These are phyloP conservation scores for Samia ricini DNA, from an alignment of 1,140 invertebrate genomes.

Conservation along the genomic window DNA sequence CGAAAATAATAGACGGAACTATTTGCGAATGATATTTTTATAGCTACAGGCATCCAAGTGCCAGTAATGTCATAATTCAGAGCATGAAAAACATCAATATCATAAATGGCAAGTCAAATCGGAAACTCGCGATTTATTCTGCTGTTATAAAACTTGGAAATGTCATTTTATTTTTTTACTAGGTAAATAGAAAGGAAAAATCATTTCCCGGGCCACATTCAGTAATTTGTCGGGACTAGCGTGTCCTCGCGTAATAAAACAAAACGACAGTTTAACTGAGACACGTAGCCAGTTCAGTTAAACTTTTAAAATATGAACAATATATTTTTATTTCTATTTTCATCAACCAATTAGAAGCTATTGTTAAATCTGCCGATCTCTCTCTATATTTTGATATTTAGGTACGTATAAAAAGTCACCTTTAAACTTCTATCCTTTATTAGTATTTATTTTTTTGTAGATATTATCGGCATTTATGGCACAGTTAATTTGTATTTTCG, in stretches of 20 bases:
- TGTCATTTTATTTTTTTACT: neutral
- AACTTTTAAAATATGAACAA: neutral
- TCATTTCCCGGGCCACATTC: neutral
- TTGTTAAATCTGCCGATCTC: too few relatives aligned
- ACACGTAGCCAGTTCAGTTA: neutral
- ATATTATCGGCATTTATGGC: too few relatives aligned
- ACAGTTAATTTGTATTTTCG: too few relatives aligned
- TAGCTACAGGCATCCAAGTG: neutral
- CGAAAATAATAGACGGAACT: slow-evolving; percentile 7
- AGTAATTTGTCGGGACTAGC: slow-evolving; percentile 3
- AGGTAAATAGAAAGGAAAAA: neutral
- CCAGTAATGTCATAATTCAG: slow-evolving; percentile 22
- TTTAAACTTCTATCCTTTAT: too few relatives aligned
- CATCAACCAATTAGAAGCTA: too few relatives aligned
- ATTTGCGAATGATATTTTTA: slow-evolving; percentile 4
- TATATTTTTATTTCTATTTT: neutral
- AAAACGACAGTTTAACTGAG: slow-evolving; percentile 7
- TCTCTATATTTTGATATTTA: too few relatives aligned
- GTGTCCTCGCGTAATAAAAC: slow-evolving; percentile 9
- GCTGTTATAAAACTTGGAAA: neutral
- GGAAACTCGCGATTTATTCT: neutral
- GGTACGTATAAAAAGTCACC: too few relatives aligned
- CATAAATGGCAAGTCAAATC: slow-evolving; percentile 7
- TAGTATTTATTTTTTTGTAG: too few relatives aligned
- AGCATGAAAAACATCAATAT: slow-evolving; percentile 15